phyloP scores from a whole-genome alignment of 2,888 invertebrate genomes.

The Meganola albula region DNA sequence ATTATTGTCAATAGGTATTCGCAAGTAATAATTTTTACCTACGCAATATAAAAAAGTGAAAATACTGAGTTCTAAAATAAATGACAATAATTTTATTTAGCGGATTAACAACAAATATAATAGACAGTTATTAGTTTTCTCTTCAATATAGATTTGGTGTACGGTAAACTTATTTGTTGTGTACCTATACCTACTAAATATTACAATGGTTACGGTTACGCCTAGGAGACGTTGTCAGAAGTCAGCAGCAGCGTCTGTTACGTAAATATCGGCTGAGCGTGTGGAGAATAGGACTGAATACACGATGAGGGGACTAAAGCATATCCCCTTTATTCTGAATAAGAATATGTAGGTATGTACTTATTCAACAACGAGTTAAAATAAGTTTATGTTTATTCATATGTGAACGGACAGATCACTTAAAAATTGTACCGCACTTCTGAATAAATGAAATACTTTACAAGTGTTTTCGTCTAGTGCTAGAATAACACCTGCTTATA shows the following conservation, averaged over 20 bases:
- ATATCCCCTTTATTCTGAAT: conserved; percentile 54
- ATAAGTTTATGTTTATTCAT: conserved; percentile 48
- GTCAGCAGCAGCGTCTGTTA: conserved; percentile 66
- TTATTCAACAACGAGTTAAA: conserved; percentile 53
- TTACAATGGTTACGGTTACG: conserved; percentile 44
- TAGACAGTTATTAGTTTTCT: conserved; percentile 43
- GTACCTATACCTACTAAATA: conserved; percentile 47
- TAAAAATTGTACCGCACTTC: no score
- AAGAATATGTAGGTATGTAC: conserved; percentile 56
- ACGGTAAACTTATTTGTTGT: conserved; percentile 46
- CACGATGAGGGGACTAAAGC: conserved; percentile 62
- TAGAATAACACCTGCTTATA: no score
- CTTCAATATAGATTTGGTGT: conserved; percentile 33
- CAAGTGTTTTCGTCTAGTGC: no score
- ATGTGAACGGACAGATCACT: conserved; percentile 39
- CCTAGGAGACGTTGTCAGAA: conserved; percentile 59
- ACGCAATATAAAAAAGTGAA: no score
- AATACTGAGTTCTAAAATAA: neutral
- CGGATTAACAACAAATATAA: conserved; percentile 21
- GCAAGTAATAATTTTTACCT: no score
- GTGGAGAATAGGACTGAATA: conserved; percentile 72
- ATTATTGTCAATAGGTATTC: no score
- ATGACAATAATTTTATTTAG: conserved; percentile 9
- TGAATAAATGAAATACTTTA: no score
- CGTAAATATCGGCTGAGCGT: conserved; percentile 73